These are phyloP conservation scores for Erpetoichthys calabaricus DNA, from an alignment of 2,797 vertebrate genomes.

Conservation along the genomic window DNA sequence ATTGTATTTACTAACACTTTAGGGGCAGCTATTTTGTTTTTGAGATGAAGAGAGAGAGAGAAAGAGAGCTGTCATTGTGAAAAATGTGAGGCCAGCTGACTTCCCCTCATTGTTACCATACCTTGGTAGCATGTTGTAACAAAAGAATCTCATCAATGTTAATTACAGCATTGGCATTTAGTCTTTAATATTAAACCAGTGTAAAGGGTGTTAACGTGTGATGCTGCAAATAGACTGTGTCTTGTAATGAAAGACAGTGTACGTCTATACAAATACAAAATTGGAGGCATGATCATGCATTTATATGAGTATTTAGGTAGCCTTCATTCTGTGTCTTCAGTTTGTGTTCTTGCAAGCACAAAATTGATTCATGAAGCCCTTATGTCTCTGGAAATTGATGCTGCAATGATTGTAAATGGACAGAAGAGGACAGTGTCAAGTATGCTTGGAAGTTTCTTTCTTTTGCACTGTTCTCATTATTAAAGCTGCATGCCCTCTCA, in stretches of 20 bases:
- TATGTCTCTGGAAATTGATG: slow-evolving; percentile 2
- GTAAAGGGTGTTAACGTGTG: slow-evolving; percentile 35
- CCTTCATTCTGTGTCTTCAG: slow-evolving; percentile 21
- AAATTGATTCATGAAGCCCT: slow-evolving; percentile 42
- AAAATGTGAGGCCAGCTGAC: no score
- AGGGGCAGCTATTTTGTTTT: no score
- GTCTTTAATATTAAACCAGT: slow-evolving; percentile 37
- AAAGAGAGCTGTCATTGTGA: no score
- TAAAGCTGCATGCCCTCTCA: no score
- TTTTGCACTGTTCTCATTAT: no score
- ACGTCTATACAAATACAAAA: slow-evolving; percentile 28
- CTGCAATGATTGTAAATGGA: neutral
- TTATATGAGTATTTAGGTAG: slow-evolving; percentile 68
- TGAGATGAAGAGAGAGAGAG: no score
- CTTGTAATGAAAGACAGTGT: slow-evolving; percentile 39
- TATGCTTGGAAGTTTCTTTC: no score
- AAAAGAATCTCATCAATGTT: slow-evolving; percentile 49
- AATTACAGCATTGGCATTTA: slow-evolving; percentile 36
- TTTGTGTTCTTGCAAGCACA: slow-evolving; percentile 24
- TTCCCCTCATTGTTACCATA: no score
- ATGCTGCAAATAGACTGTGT: slow-evolving; percentile 23
- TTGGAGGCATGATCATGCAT: slow-evolving; percentile 66
- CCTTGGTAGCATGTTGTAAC: slow-evolving; percentile 7
- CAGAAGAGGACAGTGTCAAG: no score
- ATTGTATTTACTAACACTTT: no score